A percentile compares a stretch with the other conserved stretches of the same genome.
phyloP scores from a whole-genome alignment of 2,113 vertebrate genomes.

The Nyctibius bracteatus region DNA sequence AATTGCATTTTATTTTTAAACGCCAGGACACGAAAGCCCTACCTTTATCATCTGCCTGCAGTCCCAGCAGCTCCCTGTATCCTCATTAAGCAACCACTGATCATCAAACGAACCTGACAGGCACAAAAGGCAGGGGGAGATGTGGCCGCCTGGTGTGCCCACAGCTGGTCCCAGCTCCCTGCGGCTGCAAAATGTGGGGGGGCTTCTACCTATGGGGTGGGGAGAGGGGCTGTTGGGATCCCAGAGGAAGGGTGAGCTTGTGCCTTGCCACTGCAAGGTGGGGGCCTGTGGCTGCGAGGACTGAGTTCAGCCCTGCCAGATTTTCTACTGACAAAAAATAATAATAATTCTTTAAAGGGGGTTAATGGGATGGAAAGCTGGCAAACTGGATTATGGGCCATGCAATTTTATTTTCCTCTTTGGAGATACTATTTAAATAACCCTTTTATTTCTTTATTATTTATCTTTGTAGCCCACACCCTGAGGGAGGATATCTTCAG shows the following conservation, averaged over 20 bases:
- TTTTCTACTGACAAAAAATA: background rate
- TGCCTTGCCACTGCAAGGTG: background rate
- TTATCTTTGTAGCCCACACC: background rate
- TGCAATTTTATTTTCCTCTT: background rate
- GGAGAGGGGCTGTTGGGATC: background rate
- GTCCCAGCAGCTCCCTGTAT: background rate
- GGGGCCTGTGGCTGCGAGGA: background rate
- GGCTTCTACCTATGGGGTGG: background rate
- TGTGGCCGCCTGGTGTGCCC: fast-evolving
- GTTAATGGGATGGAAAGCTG: background rate
- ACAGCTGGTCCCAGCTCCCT: background rate
- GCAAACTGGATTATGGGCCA: background rate
- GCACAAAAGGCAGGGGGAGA: background rate
- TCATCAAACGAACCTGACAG: background rate
- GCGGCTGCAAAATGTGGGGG: background rate
- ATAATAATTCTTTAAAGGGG: background rate
- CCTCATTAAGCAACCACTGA: background rate
- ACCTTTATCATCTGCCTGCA: background rate
- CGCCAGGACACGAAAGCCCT: background rate
- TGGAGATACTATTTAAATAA: background rate
- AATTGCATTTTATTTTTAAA: constrained; percentile 45
- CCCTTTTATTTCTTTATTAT: background rate
- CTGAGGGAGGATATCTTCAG: background rate
- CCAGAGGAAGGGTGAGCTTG: background rate
- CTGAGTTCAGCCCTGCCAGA: background rate